A percentile compares a stretch with the other conserved stretches of the same genome.
phyloP scores from a whole-genome alignment of 2,888 invertebrate genomes.

The Theodoxus fluviatilis region DNA sequence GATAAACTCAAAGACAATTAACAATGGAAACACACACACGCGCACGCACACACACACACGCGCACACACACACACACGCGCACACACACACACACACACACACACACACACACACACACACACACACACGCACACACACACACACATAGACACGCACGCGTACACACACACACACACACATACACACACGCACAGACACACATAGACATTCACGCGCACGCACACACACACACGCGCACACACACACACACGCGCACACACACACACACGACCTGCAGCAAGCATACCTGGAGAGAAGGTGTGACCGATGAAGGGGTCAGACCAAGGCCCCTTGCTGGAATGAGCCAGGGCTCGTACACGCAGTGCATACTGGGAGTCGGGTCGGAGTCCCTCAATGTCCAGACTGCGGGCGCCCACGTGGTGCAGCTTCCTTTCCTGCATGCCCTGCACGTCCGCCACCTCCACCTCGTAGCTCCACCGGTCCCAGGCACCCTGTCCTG shows the following conservation, averaged over 20 bases:
- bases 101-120: neutral
- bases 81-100: slow-evolving; percentile 6
- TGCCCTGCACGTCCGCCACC: slow-evolving; percentile 44
- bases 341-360: slow-evolving; percentile 81
- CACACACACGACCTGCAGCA: too few relatives aligned
- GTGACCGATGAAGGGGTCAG: slow-evolving; percentile 78
- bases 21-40: too few relatives aligned
- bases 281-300: too few relatives aligned
- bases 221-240: too few relatives aligned
- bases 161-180: too few relatives aligned
- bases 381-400: slow-evolving; percentile 64
- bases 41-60: too few relatives aligned
- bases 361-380: slow-evolving; percentile 79
- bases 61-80: neutral
- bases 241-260: too few relatives aligned
- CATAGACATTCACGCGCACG: too few relatives aligned
- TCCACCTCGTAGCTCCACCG: slow-evolving; percentile 83
- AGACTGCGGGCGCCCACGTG: slow-evolving; percentile 28
- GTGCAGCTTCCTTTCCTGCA: slow-evolving; percentile 27
- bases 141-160: too few relatives aligned
- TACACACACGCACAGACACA: too few relatives aligned
- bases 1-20: too few relatives aligned
- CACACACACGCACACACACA: neutral
- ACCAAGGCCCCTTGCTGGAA: slow-evolving; percentile 80
- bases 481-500: slow-evolving; percentile 74